Percentiles rank a stretch among this genome's conserved stretches.
Evolutionary conservation across 2,113 vertebrate genomes (phyloP).

Genomic region (Aptenodytes patagonicus): DNA sequence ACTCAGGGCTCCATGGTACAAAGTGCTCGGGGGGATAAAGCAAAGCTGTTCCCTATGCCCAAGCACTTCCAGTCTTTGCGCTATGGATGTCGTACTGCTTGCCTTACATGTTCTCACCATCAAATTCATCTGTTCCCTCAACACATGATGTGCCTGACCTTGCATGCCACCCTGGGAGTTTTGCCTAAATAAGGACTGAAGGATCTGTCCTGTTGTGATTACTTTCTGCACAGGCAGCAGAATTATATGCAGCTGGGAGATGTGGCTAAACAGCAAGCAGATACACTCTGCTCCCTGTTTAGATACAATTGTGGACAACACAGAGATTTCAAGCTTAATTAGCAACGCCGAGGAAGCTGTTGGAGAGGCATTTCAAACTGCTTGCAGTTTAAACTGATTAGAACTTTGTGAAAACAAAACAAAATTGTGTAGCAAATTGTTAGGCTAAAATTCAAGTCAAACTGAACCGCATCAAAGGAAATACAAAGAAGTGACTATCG

Average conservation of each 20-base stretch:
- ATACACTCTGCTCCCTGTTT: conserved; percentile 42
- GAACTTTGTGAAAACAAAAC: conserved; percentile 51
- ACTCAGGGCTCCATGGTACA: background rate
- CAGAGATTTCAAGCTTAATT: conserved; percentile 46
- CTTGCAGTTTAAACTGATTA: conserved; percentile 55
- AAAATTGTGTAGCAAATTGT: conserved; percentile 11
- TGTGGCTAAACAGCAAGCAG: background rate
- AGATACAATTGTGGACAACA: conserved; percentile 42
- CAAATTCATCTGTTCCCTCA: background rate
- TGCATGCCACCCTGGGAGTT: background rate
- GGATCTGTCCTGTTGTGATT: background rate
- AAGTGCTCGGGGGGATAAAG: background rate
- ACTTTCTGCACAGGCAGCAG: conserved; percentile 21
- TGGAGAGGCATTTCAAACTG: conserved; percentile 11
- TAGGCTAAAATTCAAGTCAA: conserved; percentile 25
- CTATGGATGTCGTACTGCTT: background rate
- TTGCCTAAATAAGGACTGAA: background rate
- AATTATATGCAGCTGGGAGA: conserved; percentile 40
- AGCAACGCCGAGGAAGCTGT: background rate
- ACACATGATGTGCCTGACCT: background rate
- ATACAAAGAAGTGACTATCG: background rate
- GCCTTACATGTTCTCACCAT: background rate
- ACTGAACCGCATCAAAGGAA: conserved; percentile 33
- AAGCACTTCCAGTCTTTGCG: background rate
- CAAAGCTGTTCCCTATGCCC: background rate